Percentiles rank a stretch among this genome's conserved stretches.
Conservation (phyloP, 2,113 vertebrate species). For the Syngnathus typhle region DNA sequence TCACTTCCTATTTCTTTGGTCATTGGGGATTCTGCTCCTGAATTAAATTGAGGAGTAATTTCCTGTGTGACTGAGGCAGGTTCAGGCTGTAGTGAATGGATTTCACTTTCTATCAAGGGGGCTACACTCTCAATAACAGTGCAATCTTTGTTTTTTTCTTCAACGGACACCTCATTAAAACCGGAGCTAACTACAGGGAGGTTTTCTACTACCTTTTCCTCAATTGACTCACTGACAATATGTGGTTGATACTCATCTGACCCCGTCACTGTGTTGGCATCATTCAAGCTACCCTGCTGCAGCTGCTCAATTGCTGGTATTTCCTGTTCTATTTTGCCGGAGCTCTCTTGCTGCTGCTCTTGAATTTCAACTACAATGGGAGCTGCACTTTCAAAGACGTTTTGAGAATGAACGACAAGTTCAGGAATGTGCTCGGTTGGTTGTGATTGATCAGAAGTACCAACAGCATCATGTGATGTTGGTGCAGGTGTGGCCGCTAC, state of each 20-base stretch:
- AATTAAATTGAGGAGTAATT: conserved; percentile 4
- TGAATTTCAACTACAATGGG: conserved; percentile 10
- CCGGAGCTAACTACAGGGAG: conserved; percentile 13
- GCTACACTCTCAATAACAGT: conserved; percentile 25
- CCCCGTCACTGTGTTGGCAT: conserved; percentile 1
- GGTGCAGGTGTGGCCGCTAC: conserved; percentile 50
- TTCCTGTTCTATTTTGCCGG: neutral
- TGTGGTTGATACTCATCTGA: conserved; percentile 23
- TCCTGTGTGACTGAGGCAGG: conserved; percentile 18
- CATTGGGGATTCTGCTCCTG: conserved; percentile 4
- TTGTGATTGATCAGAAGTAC: conserved; percentile 27
- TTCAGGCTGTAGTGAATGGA: conserved; percentile 22
- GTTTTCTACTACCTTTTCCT: conserved; percentile 21
- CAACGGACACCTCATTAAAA: conserved; percentile 34
- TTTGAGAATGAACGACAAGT: conserved; percentile 10
- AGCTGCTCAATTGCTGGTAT: conserved; percentile 13
- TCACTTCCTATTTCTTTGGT: conserved; percentile 26
- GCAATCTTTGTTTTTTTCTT: conserved; percentile 33
- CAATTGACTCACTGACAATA: conserved; percentile 19
- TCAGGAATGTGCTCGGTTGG: conserved; percentile 15
- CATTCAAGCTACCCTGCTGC: conserved; percentile 11
- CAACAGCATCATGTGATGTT: conserved; percentile 25
- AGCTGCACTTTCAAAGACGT: conserved; percentile 30
- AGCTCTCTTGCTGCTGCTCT: neutral
- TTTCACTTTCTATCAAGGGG: conserved; percentile 24